Evolutionary conservation across 1,140 invertebrate species (phyloP), one percentile per base, ranked within the genome.

Genomic region (Drosophila miranda): DNA sequence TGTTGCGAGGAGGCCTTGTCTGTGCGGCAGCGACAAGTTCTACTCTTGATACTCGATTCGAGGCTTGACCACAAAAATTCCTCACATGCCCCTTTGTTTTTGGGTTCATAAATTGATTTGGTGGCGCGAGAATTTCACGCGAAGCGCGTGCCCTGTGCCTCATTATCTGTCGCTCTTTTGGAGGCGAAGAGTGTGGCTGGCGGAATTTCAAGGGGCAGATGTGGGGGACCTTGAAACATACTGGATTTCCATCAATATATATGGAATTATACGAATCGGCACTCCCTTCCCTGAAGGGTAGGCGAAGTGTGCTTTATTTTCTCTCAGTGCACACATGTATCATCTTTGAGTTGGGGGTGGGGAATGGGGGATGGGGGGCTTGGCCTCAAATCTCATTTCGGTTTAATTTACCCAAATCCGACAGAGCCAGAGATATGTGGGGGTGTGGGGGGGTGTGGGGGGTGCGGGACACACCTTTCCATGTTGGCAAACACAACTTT

Each of bases 331-430:
- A 6, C n/a, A 16, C 6, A 26, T 34, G 34, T 34, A 11, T 11
- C 34, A 34, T 34, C 9, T 34, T 34, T 34, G 34, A 34, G 34
- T 5, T 1, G 11, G 11, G 19, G 51, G 53, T 16, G 16, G 16
- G 16, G 16, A 0, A 16, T 16, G 16, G 16, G n/a, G n/a, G 34
- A 13, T 1, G 11, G 11, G 19, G 51, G 53, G 60, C 70, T 49
- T 43, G 71, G 54, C 54, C 44, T 7, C 72, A 75, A 75, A 75
- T 75, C 72, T 75, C 61, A 67, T 75, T 75, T 75, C 49, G 61
- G 54, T 62, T 74, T 75, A 75, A 75, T 75, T 75, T 67, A 67
- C 45, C 56, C 21, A 75, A 75, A 67, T 75, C 71, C 71, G n/a
- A 53, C 51, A 50, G 34, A 34, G 21, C 4, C n/a, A 9, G 1